Evolutionary conservation across 2,113 vertebrate species (phyloP), one percentile per base, ranked within the genome.

Genomic region (Seriola quinqueradiata): DNA sequence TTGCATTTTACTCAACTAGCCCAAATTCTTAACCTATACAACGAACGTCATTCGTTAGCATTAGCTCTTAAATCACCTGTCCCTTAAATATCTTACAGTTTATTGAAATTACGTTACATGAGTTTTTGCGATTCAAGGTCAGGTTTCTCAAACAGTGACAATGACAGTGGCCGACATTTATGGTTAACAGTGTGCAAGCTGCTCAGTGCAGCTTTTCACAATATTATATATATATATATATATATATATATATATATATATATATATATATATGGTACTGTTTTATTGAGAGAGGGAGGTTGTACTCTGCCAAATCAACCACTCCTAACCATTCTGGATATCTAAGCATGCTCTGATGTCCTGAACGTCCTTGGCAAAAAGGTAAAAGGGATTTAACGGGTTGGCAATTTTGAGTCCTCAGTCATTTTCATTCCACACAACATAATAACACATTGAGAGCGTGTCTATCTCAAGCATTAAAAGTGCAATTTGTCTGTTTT

Each of bases 401-500:
- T 68, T 63, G 32, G 50, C 46, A 55, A 25, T 75, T 68, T 52
- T 71, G 11, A 60, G 9, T 50, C 38, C 14, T 25, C 42, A 6
- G n/a, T 69, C 23, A 65, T 74, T 71, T 63, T 42, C 11, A 48
- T 71, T 74, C 63, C 58, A 61, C 25, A 64, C 58, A 48, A 58
- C 70, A 58, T 25, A 3, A 11, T 52, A 44, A 21, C 67, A 23
- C 19, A 21, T 11, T 17, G 57, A 70, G 3, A 50, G 44, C 11
- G 58, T 12, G 44, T 44, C 65, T 40, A 38, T 70, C 40, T 52
- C 28, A 28, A 61, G 68, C 68, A 38, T 42, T 82, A 57, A 69
- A 50, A 48, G 25, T 48, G n/a, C 11, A 66, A 80, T 84, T 80
- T 38, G 46, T 77, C 11, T 67, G 55, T 7, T 28, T 70, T 66